Conservation (phyloP, 2,888 invertebrate species). For the Lasioglossum morio region DNA sequence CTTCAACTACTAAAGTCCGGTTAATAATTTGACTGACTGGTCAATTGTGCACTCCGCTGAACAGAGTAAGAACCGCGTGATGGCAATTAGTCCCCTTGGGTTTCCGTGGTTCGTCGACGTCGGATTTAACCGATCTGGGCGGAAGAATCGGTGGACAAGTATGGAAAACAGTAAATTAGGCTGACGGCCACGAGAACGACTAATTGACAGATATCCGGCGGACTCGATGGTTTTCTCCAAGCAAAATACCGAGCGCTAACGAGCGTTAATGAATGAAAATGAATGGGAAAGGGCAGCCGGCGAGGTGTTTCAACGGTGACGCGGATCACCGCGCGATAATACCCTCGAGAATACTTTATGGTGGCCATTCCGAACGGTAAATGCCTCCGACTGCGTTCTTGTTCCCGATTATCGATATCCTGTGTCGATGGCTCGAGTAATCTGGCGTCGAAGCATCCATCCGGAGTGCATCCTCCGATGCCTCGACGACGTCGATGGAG, state of each 20-base stretch:
- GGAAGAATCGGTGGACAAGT: neutral
- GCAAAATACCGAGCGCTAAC: slow-evolving; percentile 62
- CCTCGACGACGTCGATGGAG: neutral
- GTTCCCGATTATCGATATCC: slow-evolving; percentile 19
- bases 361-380: slow-evolving; percentile 57
- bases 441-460: neutral
- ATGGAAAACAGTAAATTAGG: slow-evolving; percentile 4
- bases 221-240: slow-evolving; percentile 45
- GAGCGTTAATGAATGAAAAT: slow-evolving; percentile 72
- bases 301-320: slow-evolving; percentile 62
- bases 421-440: neutral
- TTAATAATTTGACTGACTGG: neutral
- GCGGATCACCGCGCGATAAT: slow-evolving; percentile 65
- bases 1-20: neutral
- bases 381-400: slow-evolving; percentile 47
- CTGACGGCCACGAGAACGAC: neutral
- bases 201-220: slow-evolving; percentile 50
- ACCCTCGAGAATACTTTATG: slow-evolving; percentile 63
- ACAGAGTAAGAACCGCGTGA: neutral
- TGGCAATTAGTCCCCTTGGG: neutral
- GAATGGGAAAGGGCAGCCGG: slow-evolving; percentile 56
- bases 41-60: neutral
- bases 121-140: neutral
- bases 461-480: neutral
- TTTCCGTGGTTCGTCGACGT: neutral